Evolutionary conservation across 2,888 invertebrate species (phyloP), one percentile per base, ranked within the genome.

Genomic region (Hyposoter dolosus): DNA sequence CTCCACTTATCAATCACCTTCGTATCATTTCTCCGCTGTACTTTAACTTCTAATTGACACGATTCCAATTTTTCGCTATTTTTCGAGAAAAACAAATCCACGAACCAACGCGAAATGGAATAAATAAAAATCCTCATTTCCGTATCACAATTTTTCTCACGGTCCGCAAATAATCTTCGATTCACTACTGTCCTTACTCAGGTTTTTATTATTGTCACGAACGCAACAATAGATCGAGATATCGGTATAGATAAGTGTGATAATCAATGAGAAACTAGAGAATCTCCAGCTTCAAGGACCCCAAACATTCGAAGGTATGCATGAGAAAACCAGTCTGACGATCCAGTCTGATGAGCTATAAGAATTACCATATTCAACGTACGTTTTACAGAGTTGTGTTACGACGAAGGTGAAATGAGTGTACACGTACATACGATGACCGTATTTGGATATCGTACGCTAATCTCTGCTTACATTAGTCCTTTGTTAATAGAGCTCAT

Each of bases 331-430:
- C 1, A 84, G 86, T 87, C 89, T 86, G 90, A 88, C 32, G 79
- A 45, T 83, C 79, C 84, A 89, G 88, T 87, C 89, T 90, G 91
- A 92, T 91, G 92, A 92, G 91, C 91, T 92, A 93, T 90, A 91
- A 87, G 88, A 92, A 93, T 93, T 91, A 92, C 91, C 93, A 93
- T 93, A 93, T 92, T 92, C 91, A 93, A 92, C 92, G 92, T 90
- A 91, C 77, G 35, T 91, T 91, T 90, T 88, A 88, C 82, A 77
- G 87, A 89, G 88, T 23, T 88, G 89, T 45, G 87, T 87, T 88
- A 56, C 69, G 79, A 85, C 23, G 88, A 90, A 90, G 90, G 90
- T 90, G 90, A 91, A 88, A 88, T 71, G 87, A 66, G 68, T 83
- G 72, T 63, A 50, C 65, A 19, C 83, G 65, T 35, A 56, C 19